Evolutionary conservation across 1,140 invertebrate species (phyloP).

Genomic region (Artemia franciscana): DNA sequence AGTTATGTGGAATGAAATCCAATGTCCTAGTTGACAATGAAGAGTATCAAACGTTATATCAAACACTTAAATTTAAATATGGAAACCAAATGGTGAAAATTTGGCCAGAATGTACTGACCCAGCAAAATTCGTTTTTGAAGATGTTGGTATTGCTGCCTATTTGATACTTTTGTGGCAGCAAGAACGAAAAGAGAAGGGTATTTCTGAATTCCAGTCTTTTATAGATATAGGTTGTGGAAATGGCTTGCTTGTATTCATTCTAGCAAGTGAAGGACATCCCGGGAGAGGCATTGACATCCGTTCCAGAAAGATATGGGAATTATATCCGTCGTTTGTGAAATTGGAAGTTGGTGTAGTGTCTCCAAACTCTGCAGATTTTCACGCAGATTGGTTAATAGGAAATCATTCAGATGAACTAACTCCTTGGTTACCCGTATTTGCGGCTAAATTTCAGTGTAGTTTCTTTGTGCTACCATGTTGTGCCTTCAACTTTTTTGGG

Average conservation of each 20-base stretch:
- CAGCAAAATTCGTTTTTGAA: constrained; percentile 84
- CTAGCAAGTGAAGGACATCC: constrained; percentile 52
- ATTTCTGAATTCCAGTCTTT: constrained; percentile 34
- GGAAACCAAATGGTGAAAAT: constrained; percentile 16
- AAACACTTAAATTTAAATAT: background rate
- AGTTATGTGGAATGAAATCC: background rate
- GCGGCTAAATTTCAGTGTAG: constrained; percentile 38
- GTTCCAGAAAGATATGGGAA: constrained; percentile 73
- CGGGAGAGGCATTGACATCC: constrained; percentile 74
- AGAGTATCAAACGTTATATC: background rate
- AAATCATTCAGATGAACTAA: constrained; percentile 95
- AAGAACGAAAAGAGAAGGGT: constrained; percentile 17
- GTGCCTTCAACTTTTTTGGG: constrained; percentile 69
- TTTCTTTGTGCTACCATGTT: constrained; percentile 84
- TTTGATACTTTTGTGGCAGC: constrained; percentile 51
- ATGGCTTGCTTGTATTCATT: constrained; percentile 78
- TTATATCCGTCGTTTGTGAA: constrained; percentile 30
- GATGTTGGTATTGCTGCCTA: constrained; percentile 87
- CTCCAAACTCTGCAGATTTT: constrained; percentile 38
- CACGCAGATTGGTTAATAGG: constrained; percentile 85
- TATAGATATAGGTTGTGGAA: constrained; percentile 87
- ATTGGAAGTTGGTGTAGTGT: constrained; percentile 35
- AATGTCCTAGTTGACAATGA: background rate
- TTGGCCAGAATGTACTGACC: constrained; percentile 80
- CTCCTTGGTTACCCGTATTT: constrained; percentile 89